Conservation (phyloP, 2,888 invertebrate genomes). For the Limnephilus rhombicus region DNA sequence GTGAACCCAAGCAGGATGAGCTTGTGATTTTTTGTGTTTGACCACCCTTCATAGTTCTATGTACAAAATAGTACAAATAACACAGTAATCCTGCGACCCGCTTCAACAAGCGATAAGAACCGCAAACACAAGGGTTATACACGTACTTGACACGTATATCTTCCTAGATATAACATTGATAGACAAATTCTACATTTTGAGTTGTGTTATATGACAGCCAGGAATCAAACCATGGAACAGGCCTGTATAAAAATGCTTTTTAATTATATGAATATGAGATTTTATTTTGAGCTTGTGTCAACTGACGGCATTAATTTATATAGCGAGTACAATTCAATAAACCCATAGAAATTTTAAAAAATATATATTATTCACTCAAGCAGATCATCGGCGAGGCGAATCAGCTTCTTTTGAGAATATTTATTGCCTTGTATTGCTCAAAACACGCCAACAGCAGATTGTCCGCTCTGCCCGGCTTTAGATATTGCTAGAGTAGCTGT, state of each 20-base stretch:
- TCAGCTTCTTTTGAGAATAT: neutral
- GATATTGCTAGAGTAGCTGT: neutral
- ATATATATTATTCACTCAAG: neutral
- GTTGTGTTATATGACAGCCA: neutral
- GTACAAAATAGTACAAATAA: neutral
- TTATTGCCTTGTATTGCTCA: neutral
- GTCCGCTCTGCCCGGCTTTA: neutral
- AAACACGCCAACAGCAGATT: no score
- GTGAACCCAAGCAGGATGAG: neutral
- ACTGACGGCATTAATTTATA: neutral
- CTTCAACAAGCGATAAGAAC: neutral
- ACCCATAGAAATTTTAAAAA: neutral
- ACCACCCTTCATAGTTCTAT: neutral
- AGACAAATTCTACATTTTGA: neutral
- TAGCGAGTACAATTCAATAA: neutral
- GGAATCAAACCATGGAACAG: neutral
- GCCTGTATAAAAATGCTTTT: constrained; percentile 1
- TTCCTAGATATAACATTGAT: neutral
- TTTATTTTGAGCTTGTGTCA: neutral
- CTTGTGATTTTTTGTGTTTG: neutral
- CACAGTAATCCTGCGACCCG: neutral
- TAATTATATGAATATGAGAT: neutral
- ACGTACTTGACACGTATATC: neutral
- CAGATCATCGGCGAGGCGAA: no score
- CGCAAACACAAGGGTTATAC: neutral